phyloP scores from a whole-genome alignment of 2,797 vertebrate species.

The Centroberyx gerrardi region DNA sequence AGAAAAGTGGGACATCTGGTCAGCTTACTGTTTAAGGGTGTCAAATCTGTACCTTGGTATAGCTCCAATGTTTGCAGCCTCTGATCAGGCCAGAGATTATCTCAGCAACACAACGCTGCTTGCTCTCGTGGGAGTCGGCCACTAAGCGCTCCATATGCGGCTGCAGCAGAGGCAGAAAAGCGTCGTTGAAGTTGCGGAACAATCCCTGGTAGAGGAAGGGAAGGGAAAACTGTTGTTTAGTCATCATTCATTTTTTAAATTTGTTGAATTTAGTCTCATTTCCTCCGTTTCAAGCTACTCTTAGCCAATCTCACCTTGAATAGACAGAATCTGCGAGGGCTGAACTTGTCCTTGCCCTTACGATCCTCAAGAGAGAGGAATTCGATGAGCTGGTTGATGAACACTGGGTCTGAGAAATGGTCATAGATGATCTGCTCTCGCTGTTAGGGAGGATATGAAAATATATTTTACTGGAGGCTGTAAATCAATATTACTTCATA shows the following conservation, averaged over 20 bases:
- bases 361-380: slow-evolving; percentile 98
- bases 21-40: background rate
- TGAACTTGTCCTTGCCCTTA: slow-evolving; percentile 99
- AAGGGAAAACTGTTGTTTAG: background rate
- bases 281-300: background rate
- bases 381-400: slow-evolving; percentile 95
- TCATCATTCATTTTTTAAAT: background rate
- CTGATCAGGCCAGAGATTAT: slow-evolving; percentile 97
- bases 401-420: slow-evolving; percentile 94
- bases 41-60: slow-evolving; percentile 70
- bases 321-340: slow-evolving; percentile 96
- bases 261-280: background rate
- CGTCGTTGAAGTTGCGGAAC: slow-evolving; percentile 95
- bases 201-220: slow-evolving; percentile 86
- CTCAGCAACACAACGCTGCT: slow-evolving; percentile 96
- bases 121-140: slow-evolving; percentile 94
- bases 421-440: slow-evolving; percentile 96
- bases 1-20: background rate
- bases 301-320: slow-evolving; percentile 91
- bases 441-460: slow-evolving; percentile 75
- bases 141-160: slow-evolving; percentile 95
- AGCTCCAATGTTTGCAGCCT: slow-evolving; percentile 95
- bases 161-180: slow-evolving; percentile 91
- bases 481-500: background rate
- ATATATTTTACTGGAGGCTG: background rate